Conservation (phyloP, 2,113 vertebrate species). For the Centropristis striata region DNA sequence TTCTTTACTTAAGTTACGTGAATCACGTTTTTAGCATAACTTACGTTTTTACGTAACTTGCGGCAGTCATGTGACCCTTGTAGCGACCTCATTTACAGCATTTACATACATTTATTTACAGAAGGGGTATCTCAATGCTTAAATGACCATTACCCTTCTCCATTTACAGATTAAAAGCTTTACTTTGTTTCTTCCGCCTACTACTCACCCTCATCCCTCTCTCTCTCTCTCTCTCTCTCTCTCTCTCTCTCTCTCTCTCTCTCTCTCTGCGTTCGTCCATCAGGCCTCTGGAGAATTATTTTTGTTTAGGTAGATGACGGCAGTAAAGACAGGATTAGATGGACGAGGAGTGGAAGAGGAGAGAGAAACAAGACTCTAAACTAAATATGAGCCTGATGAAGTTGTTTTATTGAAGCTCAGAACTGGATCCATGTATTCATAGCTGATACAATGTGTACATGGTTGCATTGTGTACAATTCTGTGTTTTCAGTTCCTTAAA, state of each 20-base stretch:
- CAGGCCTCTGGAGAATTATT: conserved; percentile 30
- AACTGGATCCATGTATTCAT: background rate
- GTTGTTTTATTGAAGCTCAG: conserved; percentile 14
- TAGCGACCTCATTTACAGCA: too few species aligned
- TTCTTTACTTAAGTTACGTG: too few species aligned
- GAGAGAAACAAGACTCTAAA: background rate
- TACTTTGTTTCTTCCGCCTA: conserved; percentile 76
- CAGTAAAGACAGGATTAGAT: conserved; percentile 5
- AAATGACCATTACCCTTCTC: conserved; percentile 81
- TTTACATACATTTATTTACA: too few species aligned
- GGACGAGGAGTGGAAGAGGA: background rate
- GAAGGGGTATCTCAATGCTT: conserved; percentile 80
- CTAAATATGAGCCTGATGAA: background rate
- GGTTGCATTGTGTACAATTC: background rate
- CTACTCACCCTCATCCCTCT: conserved; percentile 49
- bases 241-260: too few species aligned
- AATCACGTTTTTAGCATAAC: too few species aligned
- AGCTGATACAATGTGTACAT: background rate
- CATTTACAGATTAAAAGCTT: conserved; percentile 86
- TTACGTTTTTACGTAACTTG: too few species aligned
- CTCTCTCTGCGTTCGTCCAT: conserved; percentile 40
- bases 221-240: too few species aligned
- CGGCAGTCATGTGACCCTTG: too few species aligned
- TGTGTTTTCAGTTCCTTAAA: too few species aligned
- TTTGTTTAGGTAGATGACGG: conserved; percentile 35